Evolutionary conservation across 2,797 vertebrate genomes (phyloP).

Genomic region (Taeniopygia guttata): DNA sequence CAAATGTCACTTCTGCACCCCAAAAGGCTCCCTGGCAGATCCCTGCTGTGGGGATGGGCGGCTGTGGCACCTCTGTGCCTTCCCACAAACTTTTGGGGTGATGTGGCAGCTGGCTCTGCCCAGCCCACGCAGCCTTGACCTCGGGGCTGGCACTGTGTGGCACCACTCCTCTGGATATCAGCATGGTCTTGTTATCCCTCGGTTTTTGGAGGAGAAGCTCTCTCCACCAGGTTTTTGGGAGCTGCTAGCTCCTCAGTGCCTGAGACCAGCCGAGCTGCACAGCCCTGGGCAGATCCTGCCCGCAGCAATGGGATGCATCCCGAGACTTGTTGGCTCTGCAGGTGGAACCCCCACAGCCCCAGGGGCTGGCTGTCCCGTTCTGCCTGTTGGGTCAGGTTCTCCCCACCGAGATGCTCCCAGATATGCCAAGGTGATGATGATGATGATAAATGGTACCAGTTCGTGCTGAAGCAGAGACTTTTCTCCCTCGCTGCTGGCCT

Average conservation of each 20-base stretch:
- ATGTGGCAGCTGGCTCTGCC: not conserved
- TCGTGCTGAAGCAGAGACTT: conserved; percentile 21
- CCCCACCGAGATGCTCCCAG: not conserved
- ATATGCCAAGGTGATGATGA: not conserved
- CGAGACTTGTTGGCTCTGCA: not conserved
- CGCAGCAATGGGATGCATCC: not conserved
- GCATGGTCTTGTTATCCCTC: fast-evolving
- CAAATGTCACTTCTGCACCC: not conserved
- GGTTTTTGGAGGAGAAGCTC: not conserved
- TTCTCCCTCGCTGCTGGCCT: not conserved
- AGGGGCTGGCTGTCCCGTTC: not conserved
- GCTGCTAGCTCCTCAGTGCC: not conserved
- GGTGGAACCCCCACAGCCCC: not conserved
- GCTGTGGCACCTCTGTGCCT: not conserved
- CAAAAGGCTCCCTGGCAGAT: not conserved
- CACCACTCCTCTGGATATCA: not conserved
- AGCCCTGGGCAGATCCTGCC: not conserved
- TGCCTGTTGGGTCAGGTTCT: conserved; percentile 22
- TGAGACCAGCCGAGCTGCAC: not conserved
- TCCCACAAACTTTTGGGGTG: not conserved
- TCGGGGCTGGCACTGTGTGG: fast-evolving
- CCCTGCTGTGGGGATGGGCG: fast-evolving
- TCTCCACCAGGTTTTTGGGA: no score
- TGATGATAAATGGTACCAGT: not conserved
- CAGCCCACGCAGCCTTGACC: not conserved